Conservation (phyloP, 2,888 invertebrate genomes). For the Cetonia aurata region DNA sequence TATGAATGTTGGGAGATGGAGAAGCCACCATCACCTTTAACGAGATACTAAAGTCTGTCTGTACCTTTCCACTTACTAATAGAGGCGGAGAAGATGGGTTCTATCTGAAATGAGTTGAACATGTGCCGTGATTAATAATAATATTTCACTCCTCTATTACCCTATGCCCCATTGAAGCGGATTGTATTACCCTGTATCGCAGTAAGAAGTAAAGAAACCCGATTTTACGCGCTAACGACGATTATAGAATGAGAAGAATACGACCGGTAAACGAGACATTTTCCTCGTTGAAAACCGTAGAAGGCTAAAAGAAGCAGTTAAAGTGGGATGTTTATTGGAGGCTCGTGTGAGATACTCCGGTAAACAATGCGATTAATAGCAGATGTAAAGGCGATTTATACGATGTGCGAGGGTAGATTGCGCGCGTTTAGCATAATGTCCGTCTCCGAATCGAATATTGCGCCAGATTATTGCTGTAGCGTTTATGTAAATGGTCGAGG, state of each 20-base stretch:
- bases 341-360: constrained; percentile 12
- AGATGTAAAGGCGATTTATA: constrained; percentile 20
- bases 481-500: constrained; percentile 17
- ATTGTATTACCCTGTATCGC: background rate
- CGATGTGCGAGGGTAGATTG: background rate
- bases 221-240: background rate
- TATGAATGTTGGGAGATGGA: no score
- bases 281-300: background rate
- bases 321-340: constrained; percentile 9
- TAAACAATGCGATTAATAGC: constrained; percentile 31
- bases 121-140: constrained; percentile 18
- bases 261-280: background rate
- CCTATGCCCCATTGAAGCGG: background rate
- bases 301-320: constrained; percentile 14
- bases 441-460: constrained; percentile 4
- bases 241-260: background rate
- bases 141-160: constrained; percentile 2
- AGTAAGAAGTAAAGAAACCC: constrained; percentile 1
- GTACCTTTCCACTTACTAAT: no score
- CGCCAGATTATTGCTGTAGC: constrained; percentile 16
- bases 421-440: constrained; percentile 3
- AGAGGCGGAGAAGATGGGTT: background rate
- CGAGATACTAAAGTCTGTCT: background rate
- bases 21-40: background rate
- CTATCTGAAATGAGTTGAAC: background rate